phyloP scores from a whole-genome alignment of 2,888 invertebrate species.

The Pristionchus japonicus region DNA sequence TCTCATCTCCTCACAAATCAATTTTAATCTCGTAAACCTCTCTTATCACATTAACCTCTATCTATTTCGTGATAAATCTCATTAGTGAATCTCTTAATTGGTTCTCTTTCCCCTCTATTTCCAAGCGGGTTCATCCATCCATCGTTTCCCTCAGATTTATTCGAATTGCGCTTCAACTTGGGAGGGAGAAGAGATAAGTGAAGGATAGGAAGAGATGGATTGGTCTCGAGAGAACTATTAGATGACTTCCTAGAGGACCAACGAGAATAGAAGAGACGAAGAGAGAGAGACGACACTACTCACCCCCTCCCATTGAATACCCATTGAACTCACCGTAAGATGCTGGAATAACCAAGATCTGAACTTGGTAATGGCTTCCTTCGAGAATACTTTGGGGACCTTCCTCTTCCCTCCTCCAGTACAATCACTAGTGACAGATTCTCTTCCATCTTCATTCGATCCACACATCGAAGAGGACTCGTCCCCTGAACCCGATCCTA shows the following conservation, averaged over 20 bases:
- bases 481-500: conserved; percentile 70
- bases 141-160: conserved; percentile 16
- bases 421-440: conserved; percentile 67
- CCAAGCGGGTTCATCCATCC: neutral
- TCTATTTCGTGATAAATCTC: conserved; percentile 5
- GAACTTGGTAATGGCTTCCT: conserved; percentile 75
- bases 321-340: conserved; percentile 64
- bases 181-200: conserved; percentile 31
- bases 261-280: neutral
- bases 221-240: neutral
- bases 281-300: neutral
- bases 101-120: neutral
- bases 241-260: neutral
- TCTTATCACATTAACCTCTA: conserved; percentile 32
- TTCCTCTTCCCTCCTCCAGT: conserved; percentile 61
- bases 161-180: neutral
- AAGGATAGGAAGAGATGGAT: neutral
- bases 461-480: conserved; percentile 68
- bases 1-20: neutral
- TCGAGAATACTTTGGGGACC: conserved; percentile 75
- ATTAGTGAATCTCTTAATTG: conserved; percentile 20
- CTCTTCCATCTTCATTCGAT: conserved; percentile 71
- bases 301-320: neutral
- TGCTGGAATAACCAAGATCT: conserved; percentile 75
- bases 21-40: neutral